Conservation (phyloP, 2,113 vertebrate species). For the Crotalus viridis region DNA sequence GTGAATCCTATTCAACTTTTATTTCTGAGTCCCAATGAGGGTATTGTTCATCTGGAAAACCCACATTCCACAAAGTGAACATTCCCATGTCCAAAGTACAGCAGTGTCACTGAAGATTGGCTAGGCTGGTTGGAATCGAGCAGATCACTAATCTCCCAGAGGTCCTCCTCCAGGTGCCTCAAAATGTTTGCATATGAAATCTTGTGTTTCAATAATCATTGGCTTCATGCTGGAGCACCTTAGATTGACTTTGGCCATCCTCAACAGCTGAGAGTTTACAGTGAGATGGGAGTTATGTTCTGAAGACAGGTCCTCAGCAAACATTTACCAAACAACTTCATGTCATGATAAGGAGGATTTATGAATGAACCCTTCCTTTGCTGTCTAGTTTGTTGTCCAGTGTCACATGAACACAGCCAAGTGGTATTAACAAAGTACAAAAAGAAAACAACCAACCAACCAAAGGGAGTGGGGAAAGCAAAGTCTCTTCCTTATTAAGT, state of each 20-base stretch:
- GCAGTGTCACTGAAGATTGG: background rate
- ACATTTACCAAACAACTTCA: background rate
- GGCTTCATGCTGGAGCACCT: background rate
- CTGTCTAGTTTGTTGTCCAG: background rate
- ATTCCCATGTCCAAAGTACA: background rate
- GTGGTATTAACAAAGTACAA: background rate
- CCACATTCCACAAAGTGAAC: background rate
- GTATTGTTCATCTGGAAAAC: background rate
- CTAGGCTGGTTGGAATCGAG: background rate
- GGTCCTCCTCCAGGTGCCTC: background rate
- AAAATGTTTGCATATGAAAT: background rate
- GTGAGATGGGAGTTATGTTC: background rate
- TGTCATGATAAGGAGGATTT: background rate
- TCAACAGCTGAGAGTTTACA: background rate
- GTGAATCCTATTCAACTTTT: background rate
- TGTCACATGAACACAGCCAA: background rate
- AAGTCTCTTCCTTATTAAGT: background rate
- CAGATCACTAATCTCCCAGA: background rate
- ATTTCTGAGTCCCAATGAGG: background rate
- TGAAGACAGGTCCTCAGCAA: background rate
- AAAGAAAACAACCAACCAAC: background rate
- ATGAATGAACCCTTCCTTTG: background rate
- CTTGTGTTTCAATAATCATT: background rate
- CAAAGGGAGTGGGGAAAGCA: background rate
- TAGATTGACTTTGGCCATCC: background rate